Conservation (phyloP, 1,140 invertebrate genomes). For the Drosophila prosaltans region DNA sequence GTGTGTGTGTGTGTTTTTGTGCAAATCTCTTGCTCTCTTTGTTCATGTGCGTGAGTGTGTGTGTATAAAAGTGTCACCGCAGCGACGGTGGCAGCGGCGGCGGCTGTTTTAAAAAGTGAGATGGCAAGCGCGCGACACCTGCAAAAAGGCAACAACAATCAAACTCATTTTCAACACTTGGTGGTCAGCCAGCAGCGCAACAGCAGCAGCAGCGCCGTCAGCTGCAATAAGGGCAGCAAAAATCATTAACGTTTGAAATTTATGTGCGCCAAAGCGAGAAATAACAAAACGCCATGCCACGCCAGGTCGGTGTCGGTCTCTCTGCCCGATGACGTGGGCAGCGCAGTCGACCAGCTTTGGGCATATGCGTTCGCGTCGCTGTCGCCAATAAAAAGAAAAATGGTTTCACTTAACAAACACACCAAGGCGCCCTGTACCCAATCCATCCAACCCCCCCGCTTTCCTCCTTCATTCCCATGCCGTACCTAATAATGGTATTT, state of each 20-base stretch:
- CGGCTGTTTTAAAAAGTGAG: slow-evolving; percentile 73
- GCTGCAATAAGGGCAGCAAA: slow-evolving; percentile 56
- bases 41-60: slow-evolving; percentile 13
- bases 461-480: not conserved
- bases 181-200: slow-evolving; percentile 34
- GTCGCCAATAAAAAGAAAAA: slow-evolving; percentile 75
- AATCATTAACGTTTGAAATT: slow-evolving; percentile 79
- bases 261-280: slow-evolving; percentile 81
- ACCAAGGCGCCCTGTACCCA: slow-evolving; percentile 60
- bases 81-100: slow-evolving; percentile 24
- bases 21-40: not conserved
- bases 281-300: slow-evolving; percentile 64
- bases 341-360: slow-evolving; percentile 15
- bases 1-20: slow-evolving; percentile 15
- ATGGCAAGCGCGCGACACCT: slow-evolving; percentile 68
- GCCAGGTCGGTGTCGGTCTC: not conserved
- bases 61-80: slow-evolving; percentile 58
- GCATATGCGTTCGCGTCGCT: slow-evolving; percentile 10
- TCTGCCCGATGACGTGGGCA: slow-evolving; percentile 25
- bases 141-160: slow-evolving; percentile 40
- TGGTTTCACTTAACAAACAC: slow-evolving; percentile 82
- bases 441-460: slow-evolving; percentile 2
- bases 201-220: slow-evolving; percentile 3
- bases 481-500: slow-evolving; percentile 71
- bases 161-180: slow-evolving; percentile 66